Percentiles rank a stretch among this genome's conserved stretches.
Conservation (phyloP, 2,888 invertebrate species). For the Phengaris alcon region DNA sequence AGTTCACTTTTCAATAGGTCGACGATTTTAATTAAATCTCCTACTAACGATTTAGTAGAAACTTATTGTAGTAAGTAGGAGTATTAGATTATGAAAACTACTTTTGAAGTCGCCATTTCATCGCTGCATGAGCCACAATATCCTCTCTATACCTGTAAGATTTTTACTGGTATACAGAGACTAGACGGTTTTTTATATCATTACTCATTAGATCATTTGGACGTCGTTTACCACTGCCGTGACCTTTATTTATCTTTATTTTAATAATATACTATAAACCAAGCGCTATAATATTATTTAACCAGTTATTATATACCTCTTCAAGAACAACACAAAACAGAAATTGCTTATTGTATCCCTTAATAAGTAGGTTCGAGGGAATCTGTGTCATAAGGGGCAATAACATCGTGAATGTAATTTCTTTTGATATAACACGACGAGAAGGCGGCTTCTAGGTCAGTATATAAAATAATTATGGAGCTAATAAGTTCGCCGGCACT, state of each 20-base stretch:
- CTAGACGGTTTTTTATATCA: too few relatives aligned
- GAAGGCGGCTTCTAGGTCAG: constrained; percentile 28
- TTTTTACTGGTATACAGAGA: too few relatives aligned
- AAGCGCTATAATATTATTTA: not conserved
- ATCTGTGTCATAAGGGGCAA: constrained; percentile 12
- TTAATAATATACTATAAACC: too few relatives aligned
- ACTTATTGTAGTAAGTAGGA: not conserved
- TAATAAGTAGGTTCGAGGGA: not conserved
- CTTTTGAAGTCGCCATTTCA: too few relatives aligned
- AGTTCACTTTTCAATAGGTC: constrained; percentile 17
- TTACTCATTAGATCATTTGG: too few relatives aligned
- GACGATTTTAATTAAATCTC: constrained; percentile 4
- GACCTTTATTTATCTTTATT: too few relatives aligned
- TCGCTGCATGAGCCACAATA: too few relatives aligned
- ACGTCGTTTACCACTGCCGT: too few relatives aligned
- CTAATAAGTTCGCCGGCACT: constrained; percentile 24
- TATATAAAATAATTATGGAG: constrained; percentile 29
- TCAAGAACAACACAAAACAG: not conserved
- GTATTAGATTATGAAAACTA: not conserved
- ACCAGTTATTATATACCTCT: not conserved
- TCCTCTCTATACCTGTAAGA: too few relatives aligned
- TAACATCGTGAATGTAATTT: constrained; percentile 35
- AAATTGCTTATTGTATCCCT: constrained; percentile 3
- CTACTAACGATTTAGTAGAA: not conserved
- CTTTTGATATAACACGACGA: constrained; percentile 11